Conservation (phyloP, 2,113 vertebrate species). For the Archilochus colubris region DNA sequence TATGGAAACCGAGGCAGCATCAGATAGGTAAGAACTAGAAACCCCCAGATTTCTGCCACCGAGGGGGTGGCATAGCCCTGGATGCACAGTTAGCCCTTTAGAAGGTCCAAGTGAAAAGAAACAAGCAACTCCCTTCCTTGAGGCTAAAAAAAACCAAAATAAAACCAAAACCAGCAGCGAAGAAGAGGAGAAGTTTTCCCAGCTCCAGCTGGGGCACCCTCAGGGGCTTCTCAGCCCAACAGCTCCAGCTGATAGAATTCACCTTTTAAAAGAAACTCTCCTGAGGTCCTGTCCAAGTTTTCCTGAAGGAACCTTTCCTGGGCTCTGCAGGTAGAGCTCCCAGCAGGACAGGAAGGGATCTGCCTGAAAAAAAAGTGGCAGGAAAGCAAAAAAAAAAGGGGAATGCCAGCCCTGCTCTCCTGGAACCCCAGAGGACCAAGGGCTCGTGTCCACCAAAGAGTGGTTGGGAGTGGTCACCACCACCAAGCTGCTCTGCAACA, state of each 20-base stretch:
- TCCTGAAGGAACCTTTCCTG: neutral
- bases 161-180: neutral
- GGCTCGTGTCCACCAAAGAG: too few species aligned
- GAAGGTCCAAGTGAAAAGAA: neutral
- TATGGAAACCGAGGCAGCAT: slow-evolving; percentile 79
- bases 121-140: neutral
- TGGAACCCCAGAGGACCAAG: rapidly evolving
- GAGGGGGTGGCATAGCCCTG: neutral
- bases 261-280: neutral
- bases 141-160: neutral
- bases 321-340: neutral
- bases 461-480: rapidly evolving
- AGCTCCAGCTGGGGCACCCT: neutral
- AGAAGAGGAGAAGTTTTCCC: neutral
- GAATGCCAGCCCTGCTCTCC: neutral
- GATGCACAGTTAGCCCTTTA: slow-evolving; percentile 15
- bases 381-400: neutral
- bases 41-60: slow-evolving; percentile 48
- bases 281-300: neutral
- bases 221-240: neutral
- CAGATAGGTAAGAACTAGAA: slow-evolving; percentile 61
- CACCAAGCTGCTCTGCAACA: rapidly evolving
- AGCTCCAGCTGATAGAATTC: neutral
- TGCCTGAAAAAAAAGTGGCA: neutral
- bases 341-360: rapidly evolving